These are phyloP conservation scores for Rhynchonema sp. DNA, from an alignment of 2,888 invertebrate genomes.

Conservation along the genomic window DNA sequence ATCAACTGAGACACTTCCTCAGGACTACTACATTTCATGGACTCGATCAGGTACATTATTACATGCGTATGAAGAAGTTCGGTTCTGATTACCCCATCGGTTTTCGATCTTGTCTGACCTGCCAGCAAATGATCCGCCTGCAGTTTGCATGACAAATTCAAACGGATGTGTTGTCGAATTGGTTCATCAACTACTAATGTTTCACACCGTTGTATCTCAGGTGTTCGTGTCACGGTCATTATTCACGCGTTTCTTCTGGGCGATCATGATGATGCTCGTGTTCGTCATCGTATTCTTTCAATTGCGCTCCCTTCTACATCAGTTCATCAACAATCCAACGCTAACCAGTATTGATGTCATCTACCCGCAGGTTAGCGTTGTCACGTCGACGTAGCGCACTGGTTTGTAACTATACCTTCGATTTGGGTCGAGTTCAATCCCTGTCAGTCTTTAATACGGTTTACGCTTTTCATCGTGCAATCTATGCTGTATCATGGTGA, in stretches of 20 bases:
- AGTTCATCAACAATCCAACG: constrained; percentile 1
- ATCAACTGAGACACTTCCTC: background rate
- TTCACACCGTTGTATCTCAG: background rate
- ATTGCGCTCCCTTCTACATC: background rate
- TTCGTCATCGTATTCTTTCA: constrained; percentile 1
- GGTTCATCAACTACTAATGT: too few relatives aligned
- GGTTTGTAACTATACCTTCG: too few relatives aligned
- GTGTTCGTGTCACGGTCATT: background rate
- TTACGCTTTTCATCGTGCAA: too few relatives aligned
- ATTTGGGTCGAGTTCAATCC: too few relatives aligned
- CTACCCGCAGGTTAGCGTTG: background rate
- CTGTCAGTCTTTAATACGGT: too few relatives aligned
- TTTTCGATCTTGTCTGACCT: background rate
- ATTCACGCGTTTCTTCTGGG: background rate
- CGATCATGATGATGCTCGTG: background rate
- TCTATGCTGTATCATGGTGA: too few relatives aligned
- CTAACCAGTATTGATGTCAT: background rate
- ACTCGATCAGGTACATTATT: background rate
- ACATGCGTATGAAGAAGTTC: background rate
- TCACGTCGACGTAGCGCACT: too few relatives aligned
- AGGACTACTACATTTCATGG: background rate
- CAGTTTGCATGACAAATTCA: background rate
- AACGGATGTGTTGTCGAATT: too few relatives aligned
- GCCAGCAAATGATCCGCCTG: background rate
- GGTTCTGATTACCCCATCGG: background rate